Evolutionary conservation across 2,113 vertebrate genomes (phyloP).

Genomic region (Tauraco erythrolophus): DNA sequence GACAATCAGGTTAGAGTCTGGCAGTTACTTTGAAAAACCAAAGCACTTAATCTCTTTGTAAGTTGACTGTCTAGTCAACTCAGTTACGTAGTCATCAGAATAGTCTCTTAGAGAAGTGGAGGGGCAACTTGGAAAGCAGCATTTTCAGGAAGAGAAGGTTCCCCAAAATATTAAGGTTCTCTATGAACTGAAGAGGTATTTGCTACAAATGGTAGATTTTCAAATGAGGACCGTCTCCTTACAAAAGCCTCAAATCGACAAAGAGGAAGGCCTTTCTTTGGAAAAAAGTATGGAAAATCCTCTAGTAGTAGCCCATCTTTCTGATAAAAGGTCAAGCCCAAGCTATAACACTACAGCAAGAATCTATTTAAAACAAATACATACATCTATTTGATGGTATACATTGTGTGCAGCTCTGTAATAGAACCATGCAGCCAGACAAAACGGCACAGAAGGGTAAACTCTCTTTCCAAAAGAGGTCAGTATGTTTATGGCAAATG

Average conservation of each 20-base stretch:
- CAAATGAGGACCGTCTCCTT: background rate
- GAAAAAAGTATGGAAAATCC: background rate
- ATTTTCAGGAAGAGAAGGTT: background rate
- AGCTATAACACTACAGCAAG: background rate
- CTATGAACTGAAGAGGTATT: background rate
- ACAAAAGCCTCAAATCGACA: background rate
- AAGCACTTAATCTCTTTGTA: background rate
- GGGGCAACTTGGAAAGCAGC: background rate
- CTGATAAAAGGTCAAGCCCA: background rate
- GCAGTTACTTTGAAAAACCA: background rate
- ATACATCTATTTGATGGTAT: background rate
- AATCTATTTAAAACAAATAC: background rate
- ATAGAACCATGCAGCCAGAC: background rate
- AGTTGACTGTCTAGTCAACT: background rate
- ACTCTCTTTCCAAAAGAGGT: background rate
- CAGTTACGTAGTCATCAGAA: background rate
- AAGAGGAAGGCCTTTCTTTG: background rate
- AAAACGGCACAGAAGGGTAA: background rate
- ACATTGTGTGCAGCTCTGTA: background rate
- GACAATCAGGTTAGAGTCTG: background rate
- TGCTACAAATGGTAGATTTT: background rate
- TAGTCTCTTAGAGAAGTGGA: fast-evolving
- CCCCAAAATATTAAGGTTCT: background rate
- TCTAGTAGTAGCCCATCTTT: background rate
- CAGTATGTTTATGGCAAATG: background rate